Evolutionary conservation across 2,888 invertebrate genomes (phyloP).

Genomic region (Synergus laeviventris): DNA sequence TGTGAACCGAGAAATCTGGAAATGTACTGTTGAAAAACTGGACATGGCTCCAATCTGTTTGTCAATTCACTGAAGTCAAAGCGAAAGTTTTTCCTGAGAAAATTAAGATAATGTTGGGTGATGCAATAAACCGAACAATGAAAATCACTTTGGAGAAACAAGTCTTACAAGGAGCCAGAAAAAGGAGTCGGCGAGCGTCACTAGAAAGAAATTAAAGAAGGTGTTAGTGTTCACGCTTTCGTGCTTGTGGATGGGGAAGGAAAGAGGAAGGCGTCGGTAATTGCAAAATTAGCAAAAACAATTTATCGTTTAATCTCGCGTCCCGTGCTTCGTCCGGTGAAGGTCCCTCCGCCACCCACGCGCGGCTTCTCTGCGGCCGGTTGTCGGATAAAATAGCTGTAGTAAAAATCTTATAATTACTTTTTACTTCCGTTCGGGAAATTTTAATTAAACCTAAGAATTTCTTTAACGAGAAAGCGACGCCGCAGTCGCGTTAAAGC

Average conservation of each 20-base stretch:
- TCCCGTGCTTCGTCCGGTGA: constrained; percentile 52
- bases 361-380: constrained; percentile 40
- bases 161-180: constrained; percentile 6
- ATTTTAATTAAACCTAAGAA: constrained; percentile 70
- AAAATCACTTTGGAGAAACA: constrained; percentile 15
- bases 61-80: constrained; percentile 5
- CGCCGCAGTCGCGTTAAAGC: constrained; percentile 28
- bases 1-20: too few species aligned
- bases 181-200: constrained; percentile 10
- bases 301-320: constrained; percentile 68
- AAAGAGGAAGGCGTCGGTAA: constrained; percentile 59
- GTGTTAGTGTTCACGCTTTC: constrained; percentile 49
- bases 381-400: constrained; percentile 56
- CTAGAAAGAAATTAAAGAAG: constrained; percentile 40
- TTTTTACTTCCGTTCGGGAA: constrained; percentile 68
- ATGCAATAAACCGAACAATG: constrained; percentile 23
- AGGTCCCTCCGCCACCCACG: constrained; percentile 49
- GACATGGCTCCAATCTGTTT: too few species aligned
- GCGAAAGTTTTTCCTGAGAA: background rate
- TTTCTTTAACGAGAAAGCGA: constrained; percentile 60
- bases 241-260: constrained; percentile 40
- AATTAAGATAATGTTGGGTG: constrained; percentile 9
- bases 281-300: constrained; percentile 69
- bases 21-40: too few species aligned
- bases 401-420: constrained; percentile 71